Percentiles rank a stretch among this genome's conserved stretches.
Conservation (phyloP, 2,888 invertebrate genomes). For the Ornithoptera alexandrae region DNA sequence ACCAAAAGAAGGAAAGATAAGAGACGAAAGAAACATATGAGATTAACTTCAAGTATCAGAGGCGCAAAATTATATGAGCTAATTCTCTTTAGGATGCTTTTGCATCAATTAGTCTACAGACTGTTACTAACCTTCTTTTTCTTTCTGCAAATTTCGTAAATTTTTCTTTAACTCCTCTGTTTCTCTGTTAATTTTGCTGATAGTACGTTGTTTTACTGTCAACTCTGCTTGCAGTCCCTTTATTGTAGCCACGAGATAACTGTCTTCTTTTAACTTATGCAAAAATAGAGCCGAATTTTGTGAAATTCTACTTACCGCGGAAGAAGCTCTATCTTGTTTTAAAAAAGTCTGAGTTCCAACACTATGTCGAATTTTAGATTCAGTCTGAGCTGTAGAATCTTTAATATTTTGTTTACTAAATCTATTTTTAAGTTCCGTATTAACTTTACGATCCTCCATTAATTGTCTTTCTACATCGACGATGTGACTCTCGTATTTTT, state of each 20-base stretch:
- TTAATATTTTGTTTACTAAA: slow-evolving; percentile 61
- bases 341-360: slow-evolving; percentile 61
- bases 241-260: slow-evolving; percentile 88
- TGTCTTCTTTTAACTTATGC: slow-evolving; percentile 83
- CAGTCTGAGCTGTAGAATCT: slow-evolving; percentile 74
- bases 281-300: slow-evolving; percentile 77
- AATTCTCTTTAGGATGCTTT: too few relatives aligned
- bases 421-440: slow-evolving; percentile 78
- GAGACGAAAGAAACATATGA: too few relatives aligned
- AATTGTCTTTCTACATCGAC: slow-evolving; percentile 85
- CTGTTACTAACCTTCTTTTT: slow-evolving; percentile 82
- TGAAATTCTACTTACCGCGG: slow-evolving; percentile 75
- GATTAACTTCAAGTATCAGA: too few relatives aligned
- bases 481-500: slow-evolving; percentile 87
- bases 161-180: slow-evolving; percentile 88
- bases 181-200: slow-evolving; percentile 86
- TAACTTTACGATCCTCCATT: slow-evolving; percentile 70
- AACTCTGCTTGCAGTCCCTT: slow-evolving; percentile 88
- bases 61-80: too few relatives aligned
- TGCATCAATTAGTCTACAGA: background rate
- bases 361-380: slow-evolving; percentile 50
- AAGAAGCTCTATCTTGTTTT: slow-evolving; percentile 63
- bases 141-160: slow-evolving; percentile 86
- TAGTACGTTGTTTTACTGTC: slow-evolving; percentile 85
- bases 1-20: too few relatives aligned